These are phyloP conservation scores for Phalera bucephala DNA, from an alignment of 2,888 invertebrate genomes.

Conservation along the genomic window DNA sequence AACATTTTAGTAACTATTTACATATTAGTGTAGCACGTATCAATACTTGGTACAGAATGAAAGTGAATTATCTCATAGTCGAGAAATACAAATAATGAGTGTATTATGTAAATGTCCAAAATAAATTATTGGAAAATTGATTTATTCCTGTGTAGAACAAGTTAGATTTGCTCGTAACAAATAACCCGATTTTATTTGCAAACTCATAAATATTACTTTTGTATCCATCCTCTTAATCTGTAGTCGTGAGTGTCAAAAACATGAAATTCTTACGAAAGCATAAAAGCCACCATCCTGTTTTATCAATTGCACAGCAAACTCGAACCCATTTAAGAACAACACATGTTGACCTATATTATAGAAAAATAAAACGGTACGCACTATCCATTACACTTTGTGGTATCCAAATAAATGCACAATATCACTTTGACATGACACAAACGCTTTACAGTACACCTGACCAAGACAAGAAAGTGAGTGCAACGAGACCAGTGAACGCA, in stretches of 20 bases:
- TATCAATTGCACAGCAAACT: no score
- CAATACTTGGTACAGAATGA: constrained; percentile 3
- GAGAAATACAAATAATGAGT: background rate
- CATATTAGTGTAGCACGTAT: constrained; percentile 18
- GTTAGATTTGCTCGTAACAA: no score
- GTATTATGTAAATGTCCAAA: no score
- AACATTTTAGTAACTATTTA: constrained; percentile 15
- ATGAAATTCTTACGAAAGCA: no score
- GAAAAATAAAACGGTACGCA: constrained; percentile 12
- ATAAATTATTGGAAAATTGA: no score
- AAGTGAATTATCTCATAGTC: background rate
- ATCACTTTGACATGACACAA: constrained; percentile 61
- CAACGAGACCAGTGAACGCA: constrained; percentile 73
- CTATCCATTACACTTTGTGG: constrained; percentile 17
- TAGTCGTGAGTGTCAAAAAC: no score
- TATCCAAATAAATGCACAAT: constrained; percentile 45
- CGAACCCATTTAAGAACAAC: no score
- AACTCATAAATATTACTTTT: no score
- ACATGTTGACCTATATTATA: constrained; percentile 17
- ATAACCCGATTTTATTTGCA: no score
- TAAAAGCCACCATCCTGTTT: no score
- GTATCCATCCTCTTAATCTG: no score
- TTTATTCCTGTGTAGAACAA: no score
- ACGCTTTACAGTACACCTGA: constrained; percentile 73
- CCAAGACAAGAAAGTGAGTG: constrained; percentile 79